These are phyloP conservation scores for Drosophila limbata DNA, from an alignment of 2,888 invertebrate genomes.

Conservation along the genomic window DNA sequence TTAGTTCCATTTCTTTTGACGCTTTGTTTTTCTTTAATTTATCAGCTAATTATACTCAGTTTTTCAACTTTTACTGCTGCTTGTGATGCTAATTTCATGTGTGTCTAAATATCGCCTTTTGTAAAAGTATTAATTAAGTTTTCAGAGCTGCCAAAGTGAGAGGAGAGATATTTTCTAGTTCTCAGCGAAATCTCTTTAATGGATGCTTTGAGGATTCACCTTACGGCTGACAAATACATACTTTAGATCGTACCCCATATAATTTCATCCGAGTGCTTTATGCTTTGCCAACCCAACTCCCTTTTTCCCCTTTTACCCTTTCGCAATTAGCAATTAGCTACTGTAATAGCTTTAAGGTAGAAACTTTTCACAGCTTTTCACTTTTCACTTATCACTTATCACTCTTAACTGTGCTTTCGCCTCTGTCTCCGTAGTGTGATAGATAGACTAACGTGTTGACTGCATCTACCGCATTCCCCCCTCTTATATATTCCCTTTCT, in stretches of 20 bases:
- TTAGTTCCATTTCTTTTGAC: conserved; percentile 16
- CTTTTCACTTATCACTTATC: conserved; percentile 35
- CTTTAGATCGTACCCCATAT: not conserved
- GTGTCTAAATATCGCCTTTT: not conserved
- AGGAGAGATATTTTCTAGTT: not conserved
- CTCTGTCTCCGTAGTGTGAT: conserved; percentile 22
- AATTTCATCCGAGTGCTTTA: not conserved
- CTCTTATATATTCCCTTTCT: not conserved
- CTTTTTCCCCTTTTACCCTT: not conserved
- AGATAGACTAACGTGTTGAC: conserved; percentile 25
- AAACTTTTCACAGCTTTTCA: conserved; percentile 18
- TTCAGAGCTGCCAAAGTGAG: not conserved
- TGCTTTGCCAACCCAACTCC: not conserved
- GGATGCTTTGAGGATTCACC: not conserved
- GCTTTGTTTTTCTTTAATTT: conserved; percentile 62
- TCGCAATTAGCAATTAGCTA: not conserved
- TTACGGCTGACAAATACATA: not conserved
- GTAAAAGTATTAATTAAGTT: conserved; percentile 23
- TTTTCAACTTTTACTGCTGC: conserved; percentile 29
- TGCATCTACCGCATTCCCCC: not conserved
- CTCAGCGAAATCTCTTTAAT: not conserved
- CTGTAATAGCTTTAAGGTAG: conserved; percentile 10
- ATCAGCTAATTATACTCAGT: conserved; percentile 47
- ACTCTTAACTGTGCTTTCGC: conserved; percentile 16
- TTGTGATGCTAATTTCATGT: conserved; percentile 28